phyloP scores from a whole-genome alignment of 2,113 vertebrate genomes.

The Aldabrachelys gigantea region DNA sequence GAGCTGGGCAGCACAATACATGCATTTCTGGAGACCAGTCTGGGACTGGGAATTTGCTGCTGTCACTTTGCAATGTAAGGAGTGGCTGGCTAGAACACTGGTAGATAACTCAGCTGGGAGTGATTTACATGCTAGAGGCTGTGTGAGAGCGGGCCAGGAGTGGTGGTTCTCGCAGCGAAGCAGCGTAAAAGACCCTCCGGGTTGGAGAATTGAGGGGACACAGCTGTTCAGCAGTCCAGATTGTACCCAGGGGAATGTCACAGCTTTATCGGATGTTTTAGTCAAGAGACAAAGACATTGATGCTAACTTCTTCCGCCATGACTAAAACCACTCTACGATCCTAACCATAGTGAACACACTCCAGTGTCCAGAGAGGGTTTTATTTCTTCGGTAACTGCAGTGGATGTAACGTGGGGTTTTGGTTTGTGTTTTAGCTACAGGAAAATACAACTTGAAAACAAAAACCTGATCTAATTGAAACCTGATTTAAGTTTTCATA shows the following conservation, averaged over 20 bases:
- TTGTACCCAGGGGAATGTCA: neutral
- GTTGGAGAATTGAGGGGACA: too few relatives aligned
- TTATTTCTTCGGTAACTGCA: neutral
- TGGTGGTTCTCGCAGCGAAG: neutral
- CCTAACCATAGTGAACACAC: neutral
- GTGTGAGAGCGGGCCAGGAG: neutral
- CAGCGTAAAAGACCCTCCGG: neutral
- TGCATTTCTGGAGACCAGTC: neutral
- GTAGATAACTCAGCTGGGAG: neutral
- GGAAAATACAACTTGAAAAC: neutral
- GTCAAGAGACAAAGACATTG: neutral
- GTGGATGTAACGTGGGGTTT: rapidly evolving
- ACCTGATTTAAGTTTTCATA: neutral
- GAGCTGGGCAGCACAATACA: neutral
- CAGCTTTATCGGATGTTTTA: rapidly evolving
- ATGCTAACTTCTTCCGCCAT: neutral
- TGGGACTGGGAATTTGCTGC: neutral
- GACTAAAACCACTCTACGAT: neutral
- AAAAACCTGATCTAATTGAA: neutral
- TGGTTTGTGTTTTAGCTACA: neutral
- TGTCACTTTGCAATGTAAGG: neutral
- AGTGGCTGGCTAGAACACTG: neutral
- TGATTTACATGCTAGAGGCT: neutral
- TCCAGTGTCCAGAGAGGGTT: neutral
- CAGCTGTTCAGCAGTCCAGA: neutral